Evolutionary conservation across 2,888 invertebrate species (phyloP), one percentile per base, ranked within the genome.

Genomic region (Microdon myrmicae): DNA sequence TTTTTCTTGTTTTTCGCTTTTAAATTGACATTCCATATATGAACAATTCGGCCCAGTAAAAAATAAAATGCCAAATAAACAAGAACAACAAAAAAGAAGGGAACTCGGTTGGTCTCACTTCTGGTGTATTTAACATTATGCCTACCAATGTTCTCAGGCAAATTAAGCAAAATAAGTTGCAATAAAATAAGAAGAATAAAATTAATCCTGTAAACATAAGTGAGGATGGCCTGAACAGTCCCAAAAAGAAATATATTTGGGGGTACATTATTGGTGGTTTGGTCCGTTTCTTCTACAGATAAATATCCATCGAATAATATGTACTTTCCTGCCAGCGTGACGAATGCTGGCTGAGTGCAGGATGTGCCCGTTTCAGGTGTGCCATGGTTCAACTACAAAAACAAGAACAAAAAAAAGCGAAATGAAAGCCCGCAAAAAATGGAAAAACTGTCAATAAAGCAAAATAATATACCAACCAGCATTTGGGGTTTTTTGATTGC

Each of bases 361-460:
- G 29, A 38, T 53, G 43, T 31, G 26, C 10, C 39, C 37, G 35
- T 41, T 37, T 35, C 41, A 56, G 49, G 56, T 56, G 3, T 13
- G 9, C 25, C 3, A 28, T 28, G 12, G 12, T 28, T 28, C 28
- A 17, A 34, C 10, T 9, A 34, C n/a, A n/a, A n/a, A n/a, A n/a
- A n/a, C n/a, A n/a, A n/a, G n/a, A 26, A 20, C 16, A 16, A 19
- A 35, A 29, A 26, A 56, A 49, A 39, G 20, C 19, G 5, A 32
- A 43, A n/a, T n/a, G n/a, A n/a, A n/a, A n/a, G n/a, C n/a, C n/a
- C n/a, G n/a, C n/a, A n/a, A n/a, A 44, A 60, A 61, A 44, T 56
- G 45, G 49, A 38, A 35, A 61, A 64, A 64, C 58, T 58, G 56
- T 64, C 64, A 64, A 64, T 58, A 64, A 58, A 51, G 58, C 51